These are phyloP conservation scores for Anas georgica DNA, from an alignment of 2,797 vertebrate species.

Conservation along the genomic window DNA sequence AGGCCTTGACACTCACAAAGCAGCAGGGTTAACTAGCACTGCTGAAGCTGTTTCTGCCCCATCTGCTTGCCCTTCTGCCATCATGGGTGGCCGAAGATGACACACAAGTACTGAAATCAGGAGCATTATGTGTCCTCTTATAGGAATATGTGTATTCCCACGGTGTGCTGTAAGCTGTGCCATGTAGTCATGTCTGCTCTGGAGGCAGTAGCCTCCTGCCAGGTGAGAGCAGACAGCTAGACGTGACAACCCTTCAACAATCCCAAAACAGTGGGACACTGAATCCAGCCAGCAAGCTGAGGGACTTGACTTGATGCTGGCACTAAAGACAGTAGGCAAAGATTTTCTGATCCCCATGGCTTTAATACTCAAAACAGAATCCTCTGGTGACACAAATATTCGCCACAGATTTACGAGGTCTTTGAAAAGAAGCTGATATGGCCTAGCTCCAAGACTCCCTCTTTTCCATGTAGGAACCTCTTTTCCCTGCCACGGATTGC, in stretches of 20 bases:
- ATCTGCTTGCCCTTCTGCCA: neutral
- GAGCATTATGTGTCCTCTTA: neutral
- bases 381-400: neutral
- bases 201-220: neutral
- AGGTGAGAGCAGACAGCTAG: neutral
- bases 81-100: neutral
- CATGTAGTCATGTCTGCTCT: neutral
- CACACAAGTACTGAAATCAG: neutral
- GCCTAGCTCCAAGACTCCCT: neutral
- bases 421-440: neutral
- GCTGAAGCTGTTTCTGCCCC: neutral
- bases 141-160: neutral
- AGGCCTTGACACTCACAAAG: neutral
- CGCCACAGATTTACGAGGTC: neutral
- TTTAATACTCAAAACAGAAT: neutral
- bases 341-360: neutral
- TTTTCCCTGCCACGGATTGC: fast-evolving
- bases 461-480: neutral
- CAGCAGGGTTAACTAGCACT: fast-evolving
- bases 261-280: neutral
- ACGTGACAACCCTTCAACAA: neutral
- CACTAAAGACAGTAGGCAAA: neutral
- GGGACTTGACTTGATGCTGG: neutral
- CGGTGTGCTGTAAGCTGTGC: neutral
- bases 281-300: neutral